These are phyloP conservation scores for Agriopis marginaria DNA, from an alignment of 2,888 invertebrate genomes.

Conservation along the genomic window DNA sequence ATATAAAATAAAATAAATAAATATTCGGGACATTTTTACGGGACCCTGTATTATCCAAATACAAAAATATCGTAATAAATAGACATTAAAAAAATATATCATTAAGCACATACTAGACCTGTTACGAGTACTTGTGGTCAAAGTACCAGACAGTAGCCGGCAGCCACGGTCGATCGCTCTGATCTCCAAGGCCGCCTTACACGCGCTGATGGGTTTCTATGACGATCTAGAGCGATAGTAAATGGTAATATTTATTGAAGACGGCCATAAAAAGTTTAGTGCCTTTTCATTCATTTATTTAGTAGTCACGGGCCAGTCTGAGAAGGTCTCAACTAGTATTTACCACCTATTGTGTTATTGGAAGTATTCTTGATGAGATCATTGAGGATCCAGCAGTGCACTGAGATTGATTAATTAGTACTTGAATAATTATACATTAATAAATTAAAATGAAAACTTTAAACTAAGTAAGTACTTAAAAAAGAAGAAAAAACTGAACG, in stretches of 20 bases:
- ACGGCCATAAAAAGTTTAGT: constrained; percentile 22
- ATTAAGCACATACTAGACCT: not conserved
- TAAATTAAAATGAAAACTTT: too few species aligned
- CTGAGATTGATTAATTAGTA: not conserved
- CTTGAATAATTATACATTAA: not conserved
- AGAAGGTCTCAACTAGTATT: constrained; percentile 11
- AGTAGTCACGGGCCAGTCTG: not conserved
- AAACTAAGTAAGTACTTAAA: too few species aligned
- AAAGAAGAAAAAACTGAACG: too few species aligned
- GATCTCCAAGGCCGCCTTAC: constrained; percentile 42
- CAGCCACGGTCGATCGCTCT: constrained; percentile 26
- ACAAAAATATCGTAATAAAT: constrained; percentile 1
- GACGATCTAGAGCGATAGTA: constrained; percentile 22
- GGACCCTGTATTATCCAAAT: not conserved
- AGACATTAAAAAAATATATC: constrained; percentile 13
- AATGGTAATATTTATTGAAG: constrained; percentile 22
- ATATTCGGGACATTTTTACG: too few species aligned
- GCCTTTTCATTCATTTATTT: constrained; percentile 19
- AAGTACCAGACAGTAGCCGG: constrained; percentile 31
- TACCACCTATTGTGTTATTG: constrained; percentile 7
- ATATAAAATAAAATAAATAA: too few species aligned
- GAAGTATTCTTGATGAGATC: not conserved
- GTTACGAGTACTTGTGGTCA: constrained; percentile 25
- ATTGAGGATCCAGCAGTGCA: not conserved
- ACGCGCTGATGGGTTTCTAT: constrained; percentile 30